Conservation (phyloP, 2,113 vertebrate genomes). For the Chionodraco myersi region DNA sequence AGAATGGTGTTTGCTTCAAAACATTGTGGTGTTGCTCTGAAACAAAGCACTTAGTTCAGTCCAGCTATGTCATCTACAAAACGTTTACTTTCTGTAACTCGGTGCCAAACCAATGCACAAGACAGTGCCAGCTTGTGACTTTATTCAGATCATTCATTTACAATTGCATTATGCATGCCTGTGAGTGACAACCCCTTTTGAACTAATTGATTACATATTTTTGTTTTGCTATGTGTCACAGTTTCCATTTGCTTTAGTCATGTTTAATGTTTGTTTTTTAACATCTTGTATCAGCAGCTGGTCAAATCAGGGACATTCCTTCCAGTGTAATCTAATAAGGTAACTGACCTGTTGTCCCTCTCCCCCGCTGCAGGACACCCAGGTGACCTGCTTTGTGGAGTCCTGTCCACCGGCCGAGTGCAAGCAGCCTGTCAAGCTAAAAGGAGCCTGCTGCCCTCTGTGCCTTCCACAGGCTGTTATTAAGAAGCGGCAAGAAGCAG, state of each 20-base stretch:
- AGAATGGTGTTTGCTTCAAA: neutral
- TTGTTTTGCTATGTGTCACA: neutral
- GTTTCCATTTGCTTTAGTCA: neutral
- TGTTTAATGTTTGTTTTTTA: neutral
- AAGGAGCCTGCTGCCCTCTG: conserved; percentile 90
- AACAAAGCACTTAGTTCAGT: conserved; percentile 18
- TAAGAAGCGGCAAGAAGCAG: conserved; percentile 22
- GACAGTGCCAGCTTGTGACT: neutral
- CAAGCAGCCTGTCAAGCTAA: conserved; percentile 81
- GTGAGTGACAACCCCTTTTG: neutral
- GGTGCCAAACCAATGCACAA: neutral
- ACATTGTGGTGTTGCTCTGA: neutral
- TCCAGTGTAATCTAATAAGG: conserved; percentile 18
- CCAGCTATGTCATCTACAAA: neutral
- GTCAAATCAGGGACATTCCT: neutral
- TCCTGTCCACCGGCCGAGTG: conserved; percentile 86
- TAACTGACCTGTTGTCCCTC: conserved; percentile 5
- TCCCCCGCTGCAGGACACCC: conserved; percentile 83
- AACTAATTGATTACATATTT: neutral
- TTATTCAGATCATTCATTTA: neutral
- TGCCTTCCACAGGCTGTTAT: conserved; percentile 75
- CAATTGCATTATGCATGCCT: neutral
- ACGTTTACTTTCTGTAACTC: neutral
- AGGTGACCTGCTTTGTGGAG: conserved; percentile 95
- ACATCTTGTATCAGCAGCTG: neutral